A percentile compares a stretch with the other conserved stretches of the same genome.
phyloP scores from a whole-genome alignment of 2,797 vertebrate species.

The Eutrigla gurnardus region DNA sequence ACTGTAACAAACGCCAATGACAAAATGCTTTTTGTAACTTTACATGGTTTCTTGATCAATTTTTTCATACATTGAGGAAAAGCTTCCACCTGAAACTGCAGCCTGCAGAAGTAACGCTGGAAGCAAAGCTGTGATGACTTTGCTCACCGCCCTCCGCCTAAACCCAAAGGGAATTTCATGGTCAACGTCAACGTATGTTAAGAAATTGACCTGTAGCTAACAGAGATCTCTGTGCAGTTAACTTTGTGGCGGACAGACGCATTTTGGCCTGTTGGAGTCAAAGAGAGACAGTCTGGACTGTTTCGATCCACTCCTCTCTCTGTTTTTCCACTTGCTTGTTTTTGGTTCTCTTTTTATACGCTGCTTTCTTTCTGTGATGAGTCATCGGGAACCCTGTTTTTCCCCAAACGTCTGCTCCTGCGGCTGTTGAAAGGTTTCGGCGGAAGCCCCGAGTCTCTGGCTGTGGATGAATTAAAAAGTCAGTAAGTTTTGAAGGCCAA shows the following conservation, averaged over 20 bases:
- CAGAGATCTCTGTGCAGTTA: conserved; percentile 56
- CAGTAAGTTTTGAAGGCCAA: conserved; percentile 66
- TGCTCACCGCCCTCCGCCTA: conserved; percentile 57
- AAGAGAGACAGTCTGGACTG: conserved; percentile 61
- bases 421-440: conserved; percentile 63
- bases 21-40: conserved; percentile 64
- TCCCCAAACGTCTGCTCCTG: conserved; percentile 41
- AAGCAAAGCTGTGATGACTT: conserved; percentile 70
- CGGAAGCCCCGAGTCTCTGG: conserved; percentile 44
- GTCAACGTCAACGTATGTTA: conserved; percentile 50
- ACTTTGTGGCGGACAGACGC: conserved; percentile 31
- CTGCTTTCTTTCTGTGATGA: conserved; percentile 66
- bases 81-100: conserved; percentile 63
- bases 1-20: conserved; percentile 58
- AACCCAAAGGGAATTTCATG: conserved; percentile 71
- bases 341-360: conserved; percentile 26
- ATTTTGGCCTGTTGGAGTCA: conserved; percentile 32
- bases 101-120: conserved; percentile 53
- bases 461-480: conserved; percentile 65
- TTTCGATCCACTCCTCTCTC: conserved; percentile 39
- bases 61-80: conserved; percentile 64
- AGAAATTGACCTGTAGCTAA: conserved; percentile 70
- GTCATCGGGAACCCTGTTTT: conserved; percentile 45
- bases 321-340: conserved; percentile 45
- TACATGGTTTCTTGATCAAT: conserved; percentile 69